Conservation (phyloP, 2,113 vertebrate species). For the Catharus fuscescens region DNA sequence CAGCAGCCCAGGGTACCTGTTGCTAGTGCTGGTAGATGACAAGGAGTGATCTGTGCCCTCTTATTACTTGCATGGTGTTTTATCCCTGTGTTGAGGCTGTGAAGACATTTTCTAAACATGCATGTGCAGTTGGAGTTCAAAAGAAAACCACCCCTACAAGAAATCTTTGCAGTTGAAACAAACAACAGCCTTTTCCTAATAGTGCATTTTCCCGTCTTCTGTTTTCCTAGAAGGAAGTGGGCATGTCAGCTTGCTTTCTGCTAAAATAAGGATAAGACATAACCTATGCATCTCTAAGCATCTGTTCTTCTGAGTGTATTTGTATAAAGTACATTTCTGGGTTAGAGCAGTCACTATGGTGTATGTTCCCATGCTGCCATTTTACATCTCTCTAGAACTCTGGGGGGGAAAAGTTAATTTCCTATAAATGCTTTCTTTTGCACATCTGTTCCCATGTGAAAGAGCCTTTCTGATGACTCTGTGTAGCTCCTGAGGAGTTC, state of each 20-base stretch:
- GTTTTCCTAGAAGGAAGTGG: neutral
- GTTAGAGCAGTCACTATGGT: neutral
- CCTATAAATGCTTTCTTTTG: slow-evolving; percentile 7
- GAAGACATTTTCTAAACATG: too few relatives aligned
- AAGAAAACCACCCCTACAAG: neutral
- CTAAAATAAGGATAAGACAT: neutral
- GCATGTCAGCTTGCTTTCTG: neutral
- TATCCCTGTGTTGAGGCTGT: neutral
- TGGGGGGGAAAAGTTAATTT: neutral
- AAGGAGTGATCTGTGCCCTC: neutral
- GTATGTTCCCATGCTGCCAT: slow-evolving; percentile 1
- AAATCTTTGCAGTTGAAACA: neutral
- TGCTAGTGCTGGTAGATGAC: neutral
- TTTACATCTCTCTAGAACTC: slow-evolving; percentile 20
- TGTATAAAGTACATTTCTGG: neutral
- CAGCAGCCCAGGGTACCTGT: neutral
- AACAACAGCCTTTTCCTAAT: neutral
- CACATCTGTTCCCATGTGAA: slow-evolving; percentile 5
- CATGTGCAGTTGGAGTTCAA: neutral
- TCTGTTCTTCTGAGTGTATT: neutral
- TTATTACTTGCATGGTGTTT: neutral
- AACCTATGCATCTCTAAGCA: neutral
- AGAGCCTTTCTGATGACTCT: slow-evolving; percentile 10
- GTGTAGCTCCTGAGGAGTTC: slow-evolving; percentile 3
- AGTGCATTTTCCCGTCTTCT: neutral